Conservation (phyloP, 1,140 invertebrate species). For the Manduca sexta region DNA sequence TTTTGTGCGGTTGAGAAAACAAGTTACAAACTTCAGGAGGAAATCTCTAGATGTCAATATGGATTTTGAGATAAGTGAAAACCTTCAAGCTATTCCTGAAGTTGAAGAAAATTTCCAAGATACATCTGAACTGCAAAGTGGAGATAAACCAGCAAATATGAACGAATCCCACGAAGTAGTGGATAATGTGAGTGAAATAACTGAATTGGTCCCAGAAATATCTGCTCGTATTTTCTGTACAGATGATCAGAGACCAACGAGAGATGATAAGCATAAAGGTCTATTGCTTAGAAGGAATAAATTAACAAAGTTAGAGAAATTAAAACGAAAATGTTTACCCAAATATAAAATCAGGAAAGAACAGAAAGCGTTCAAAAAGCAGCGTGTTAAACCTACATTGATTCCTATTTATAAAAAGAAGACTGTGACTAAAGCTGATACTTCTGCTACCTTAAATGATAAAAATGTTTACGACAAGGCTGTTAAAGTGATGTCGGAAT, state of each 20-base stretch:
- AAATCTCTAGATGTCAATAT: too few relatives aligned
- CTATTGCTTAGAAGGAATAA: slow-evolving; percentile 25
- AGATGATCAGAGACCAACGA: not conserved
- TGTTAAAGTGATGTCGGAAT: slow-evolving; percentile 41
- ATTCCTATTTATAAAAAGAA: slow-evolving; percentile 8
- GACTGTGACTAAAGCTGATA: slow-evolving; percentile 11
- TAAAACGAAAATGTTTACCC: slow-evolving; percentile 40
- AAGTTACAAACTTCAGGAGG: too few relatives aligned
- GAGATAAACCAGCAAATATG: not conserved
- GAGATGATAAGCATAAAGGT: not conserved
- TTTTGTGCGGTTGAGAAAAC: too few relatives aligned
- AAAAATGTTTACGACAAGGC: slow-evolving; percentile 53
- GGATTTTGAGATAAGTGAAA: too few relatives aligned
- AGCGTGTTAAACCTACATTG: slow-evolving; percentile 14
- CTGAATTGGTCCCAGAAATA: too few relatives aligned
- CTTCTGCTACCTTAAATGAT: slow-evolving; percentile 25
- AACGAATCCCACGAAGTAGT: not conserved
- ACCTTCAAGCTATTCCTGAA: too few relatives aligned
- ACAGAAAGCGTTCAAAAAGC: slow-evolving; percentile 17
- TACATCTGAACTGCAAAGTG: not conserved
- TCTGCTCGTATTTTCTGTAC: not conserved
- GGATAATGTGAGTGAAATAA: not conserved
- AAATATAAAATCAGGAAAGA: slow-evolving; percentile 50
- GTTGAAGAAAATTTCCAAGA: too few relatives aligned
- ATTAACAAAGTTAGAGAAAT: slow-evolving; percentile 41